A percentile compares a stretch with the other conserved stretches of the same genome.
Conservation (phyloP, 2,888 invertebrate species). For the Apamea monoglypha region DNA sequence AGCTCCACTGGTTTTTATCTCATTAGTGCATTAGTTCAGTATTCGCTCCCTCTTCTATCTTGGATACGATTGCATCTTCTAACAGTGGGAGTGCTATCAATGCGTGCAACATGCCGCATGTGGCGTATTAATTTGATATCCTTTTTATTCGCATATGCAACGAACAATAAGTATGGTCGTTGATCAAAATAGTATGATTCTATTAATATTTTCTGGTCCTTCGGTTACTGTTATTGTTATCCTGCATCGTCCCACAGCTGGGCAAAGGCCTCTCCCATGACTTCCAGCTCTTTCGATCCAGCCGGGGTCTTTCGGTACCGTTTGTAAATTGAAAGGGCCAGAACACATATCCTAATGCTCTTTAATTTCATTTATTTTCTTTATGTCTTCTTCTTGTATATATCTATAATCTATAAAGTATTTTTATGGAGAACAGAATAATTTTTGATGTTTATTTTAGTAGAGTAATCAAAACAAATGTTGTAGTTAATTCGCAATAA, state of each 20-base stretch:
- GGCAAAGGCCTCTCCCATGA: background rate
- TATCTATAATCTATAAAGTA: background rate
- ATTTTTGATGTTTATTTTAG: conserved; percentile 3
- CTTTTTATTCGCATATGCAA: conserved; percentile 68
- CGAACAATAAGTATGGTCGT: conserved; percentile 41
- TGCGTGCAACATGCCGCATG: conserved; percentile 71
- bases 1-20: background rate
- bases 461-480: conserved; percentile 20
- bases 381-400: background rate
- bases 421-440: background rate
- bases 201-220: conserved; percentile 8
- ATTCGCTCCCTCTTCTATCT: conserved; percentile 59
- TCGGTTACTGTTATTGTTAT: background rate
- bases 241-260: background rate
- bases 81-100: conserved; percentile 75
- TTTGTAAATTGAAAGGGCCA: background rate
- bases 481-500: conserved; percentile 40
- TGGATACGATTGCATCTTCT: conserved; percentile 57
- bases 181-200: conserved; percentile 41
- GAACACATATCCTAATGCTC: background rate
- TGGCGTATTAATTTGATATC: conserved; percentile 73
- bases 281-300: background rate
- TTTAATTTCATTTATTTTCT: background rate
- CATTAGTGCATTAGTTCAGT: background rate
- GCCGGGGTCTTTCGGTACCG: background rate